These are phyloP conservation scores for Sebastes ruberrimus DNA, from an alignment of 2,797 vertebrate genomes.

Conservation along the genomic window DNA sequence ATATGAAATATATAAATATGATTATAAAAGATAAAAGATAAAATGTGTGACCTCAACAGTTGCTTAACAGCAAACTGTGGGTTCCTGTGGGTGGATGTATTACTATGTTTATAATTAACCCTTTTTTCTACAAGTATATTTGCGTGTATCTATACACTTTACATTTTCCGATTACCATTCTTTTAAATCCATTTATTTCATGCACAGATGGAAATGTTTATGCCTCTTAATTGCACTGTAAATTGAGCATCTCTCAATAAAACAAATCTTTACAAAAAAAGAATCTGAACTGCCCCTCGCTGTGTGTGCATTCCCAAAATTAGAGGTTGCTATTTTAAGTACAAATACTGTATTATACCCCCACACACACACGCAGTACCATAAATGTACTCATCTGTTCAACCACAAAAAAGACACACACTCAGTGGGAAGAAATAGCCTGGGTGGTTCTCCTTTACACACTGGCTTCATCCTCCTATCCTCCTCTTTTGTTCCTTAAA, in stretches of 20 bases:
- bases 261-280: neutral
- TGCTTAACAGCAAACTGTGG: too few relatives aligned
- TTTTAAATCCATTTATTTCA: neutral
- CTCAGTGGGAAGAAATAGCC: neutral
- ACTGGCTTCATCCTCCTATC: neutral
- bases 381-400: neutral
- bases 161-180: neutral
- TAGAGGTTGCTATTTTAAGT: slow-evolving; percentile 3
- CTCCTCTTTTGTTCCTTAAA: neutral
- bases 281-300: neutral
- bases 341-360: neutral
- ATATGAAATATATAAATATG: neutral
- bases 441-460: neutral
- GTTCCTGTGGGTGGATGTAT: neutral
- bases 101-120: neutral
- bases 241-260: neutral
- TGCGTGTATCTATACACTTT: neutral
- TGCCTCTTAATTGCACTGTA: neutral
- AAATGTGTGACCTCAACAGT: too few relatives aligned
- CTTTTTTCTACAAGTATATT: neutral
- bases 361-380: neutral
- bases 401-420: neutral
- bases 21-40: neutral
- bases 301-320: neutral
- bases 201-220: neutral